phyloP scores from a whole-genome alignment of 1,140 invertebrate species.

The Coenobita brevimanus region DNA sequence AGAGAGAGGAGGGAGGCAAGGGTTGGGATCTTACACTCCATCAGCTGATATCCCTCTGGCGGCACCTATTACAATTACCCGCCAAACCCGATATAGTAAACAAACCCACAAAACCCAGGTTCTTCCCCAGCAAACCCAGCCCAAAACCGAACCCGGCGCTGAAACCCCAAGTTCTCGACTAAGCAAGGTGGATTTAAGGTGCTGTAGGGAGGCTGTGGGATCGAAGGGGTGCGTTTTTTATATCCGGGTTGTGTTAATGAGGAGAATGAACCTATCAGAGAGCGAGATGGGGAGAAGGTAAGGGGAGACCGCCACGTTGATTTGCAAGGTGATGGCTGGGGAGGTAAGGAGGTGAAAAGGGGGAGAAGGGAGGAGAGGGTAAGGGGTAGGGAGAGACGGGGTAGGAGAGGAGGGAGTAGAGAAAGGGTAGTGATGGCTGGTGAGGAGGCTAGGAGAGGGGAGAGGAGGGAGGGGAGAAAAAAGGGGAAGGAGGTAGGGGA shows the following conservation, averaged over 20 bases:
- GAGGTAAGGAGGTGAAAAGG: no score
- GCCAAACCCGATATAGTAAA: slow-evolving; percentile 26
- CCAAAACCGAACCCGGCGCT: neutral
- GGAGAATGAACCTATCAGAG: slow-evolving; percentile 49
- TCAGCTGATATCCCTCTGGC: slow-evolving; percentile 51
- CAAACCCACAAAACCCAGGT: neutral
- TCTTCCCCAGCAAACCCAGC: neutral
- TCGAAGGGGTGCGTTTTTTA: neutral
- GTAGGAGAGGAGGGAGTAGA: no score
- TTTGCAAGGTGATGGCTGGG: slow-evolving; percentile 39
- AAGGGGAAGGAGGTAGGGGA: no score
- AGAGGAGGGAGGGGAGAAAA: no score
- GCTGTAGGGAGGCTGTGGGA: neutral
- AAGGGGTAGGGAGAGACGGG: no score
- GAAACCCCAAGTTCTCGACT: neutral
- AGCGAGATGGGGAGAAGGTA: slow-evolving; percentile 36
- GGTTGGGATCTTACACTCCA: slow-evolving; percentile 55
- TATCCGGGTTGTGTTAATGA: slow-evolving; percentile 47
- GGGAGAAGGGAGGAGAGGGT: no score
- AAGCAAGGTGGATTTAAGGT: neutral
- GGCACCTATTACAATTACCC: slow-evolving; percentile 44
- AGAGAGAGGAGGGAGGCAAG: slow-evolving; percentile 17
- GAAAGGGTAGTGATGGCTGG: no score
- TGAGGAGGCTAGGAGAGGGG: no score
- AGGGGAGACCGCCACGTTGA: slow-evolving; percentile 51